Evolutionary conservation across 2,113 vertebrate species (phyloP).

Genomic region (Tetrax tetrax): DNA sequence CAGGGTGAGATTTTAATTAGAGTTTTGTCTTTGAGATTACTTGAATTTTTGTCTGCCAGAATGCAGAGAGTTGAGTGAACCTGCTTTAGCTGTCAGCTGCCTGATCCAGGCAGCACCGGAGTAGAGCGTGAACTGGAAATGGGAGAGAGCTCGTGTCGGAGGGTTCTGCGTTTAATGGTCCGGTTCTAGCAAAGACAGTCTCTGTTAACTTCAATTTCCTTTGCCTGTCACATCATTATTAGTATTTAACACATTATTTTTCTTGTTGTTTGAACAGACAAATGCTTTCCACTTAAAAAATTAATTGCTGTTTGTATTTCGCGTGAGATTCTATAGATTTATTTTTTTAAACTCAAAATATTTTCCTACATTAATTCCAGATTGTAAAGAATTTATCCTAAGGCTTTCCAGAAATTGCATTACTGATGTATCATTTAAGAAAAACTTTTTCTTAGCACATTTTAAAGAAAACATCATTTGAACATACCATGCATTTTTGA

Average conservation of each 20-base stretch:
- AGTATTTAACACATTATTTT: not conserved
- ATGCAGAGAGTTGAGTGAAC: accelerated
- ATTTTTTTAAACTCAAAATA: not conserved
- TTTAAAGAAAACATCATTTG: constrained; percentile 32
- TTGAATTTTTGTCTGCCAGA: not conserved
- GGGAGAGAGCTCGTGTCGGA: too few species aligned
- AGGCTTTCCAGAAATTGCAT: not conserved
- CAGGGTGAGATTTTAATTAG: not conserved
- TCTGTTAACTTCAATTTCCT: not conserved
- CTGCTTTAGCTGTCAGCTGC: not conserved
- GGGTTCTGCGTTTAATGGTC: not conserved
- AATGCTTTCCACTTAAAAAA: not conserved
- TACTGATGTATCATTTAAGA: not conserved
- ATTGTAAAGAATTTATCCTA: not conserved
- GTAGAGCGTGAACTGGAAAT: not conserved
- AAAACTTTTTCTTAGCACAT: constrained; percentile 25
- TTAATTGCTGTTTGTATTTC: not conserved
- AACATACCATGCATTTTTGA: not conserved
- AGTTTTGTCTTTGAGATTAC: not conserved
- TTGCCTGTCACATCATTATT: not conserved
- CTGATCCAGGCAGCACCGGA: not conserved
- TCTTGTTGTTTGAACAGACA: not conserved
- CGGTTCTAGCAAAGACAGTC: not conserved
- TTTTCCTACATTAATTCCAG: constrained; percentile 3
- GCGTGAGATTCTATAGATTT: not conserved